Evolutionary conservation across 2,113 vertebrate genomes (phyloP).

Genomic region (Siphamia tubifer): DNA sequence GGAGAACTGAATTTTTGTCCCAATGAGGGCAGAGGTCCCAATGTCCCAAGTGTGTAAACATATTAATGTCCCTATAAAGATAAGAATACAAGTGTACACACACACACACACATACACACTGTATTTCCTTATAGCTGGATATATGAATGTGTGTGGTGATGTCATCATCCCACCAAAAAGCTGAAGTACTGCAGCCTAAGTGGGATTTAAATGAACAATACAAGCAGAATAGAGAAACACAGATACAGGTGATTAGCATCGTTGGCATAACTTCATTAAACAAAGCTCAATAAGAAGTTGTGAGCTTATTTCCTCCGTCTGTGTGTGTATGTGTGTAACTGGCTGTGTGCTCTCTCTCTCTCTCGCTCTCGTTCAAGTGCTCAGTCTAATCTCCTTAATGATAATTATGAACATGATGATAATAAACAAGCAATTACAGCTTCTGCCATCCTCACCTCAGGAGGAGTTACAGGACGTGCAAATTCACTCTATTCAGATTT

Average conservation of each 20-base stretch:
- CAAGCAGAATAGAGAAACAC: constrained; percentile 9
- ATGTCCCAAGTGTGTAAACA: no score
- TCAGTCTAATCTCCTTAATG: constrained; percentile 51
- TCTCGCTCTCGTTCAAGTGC: constrained; percentile 24
- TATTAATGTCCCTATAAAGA: no score
- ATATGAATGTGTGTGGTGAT: not conserved
- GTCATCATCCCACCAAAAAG: not conserved
- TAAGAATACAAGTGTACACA: no score
- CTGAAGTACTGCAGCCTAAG: constrained; percentile 23
- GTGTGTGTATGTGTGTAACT: constrained; percentile 15
- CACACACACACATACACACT: not conserved
- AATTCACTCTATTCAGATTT: not conserved
- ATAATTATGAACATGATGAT: constrained; percentile 46
- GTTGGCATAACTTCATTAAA: constrained; percentile 48
- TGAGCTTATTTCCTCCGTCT: not conserved
- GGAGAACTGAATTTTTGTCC: no score
- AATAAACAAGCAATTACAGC: constrained; percentile 31
- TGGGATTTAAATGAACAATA: constrained; percentile 49
- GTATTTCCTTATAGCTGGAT: not conserved
- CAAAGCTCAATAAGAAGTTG: constrained; percentile 32
- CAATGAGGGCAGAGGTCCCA: no score
- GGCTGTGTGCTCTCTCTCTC: constrained; percentile 1
- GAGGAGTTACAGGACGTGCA: not conserved
- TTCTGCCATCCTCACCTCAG: not conserved
- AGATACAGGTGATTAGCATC: constrained; percentile 49